Conservation (phyloP, 2,797 vertebrate genomes). For the Danio aesculapii region DNA sequence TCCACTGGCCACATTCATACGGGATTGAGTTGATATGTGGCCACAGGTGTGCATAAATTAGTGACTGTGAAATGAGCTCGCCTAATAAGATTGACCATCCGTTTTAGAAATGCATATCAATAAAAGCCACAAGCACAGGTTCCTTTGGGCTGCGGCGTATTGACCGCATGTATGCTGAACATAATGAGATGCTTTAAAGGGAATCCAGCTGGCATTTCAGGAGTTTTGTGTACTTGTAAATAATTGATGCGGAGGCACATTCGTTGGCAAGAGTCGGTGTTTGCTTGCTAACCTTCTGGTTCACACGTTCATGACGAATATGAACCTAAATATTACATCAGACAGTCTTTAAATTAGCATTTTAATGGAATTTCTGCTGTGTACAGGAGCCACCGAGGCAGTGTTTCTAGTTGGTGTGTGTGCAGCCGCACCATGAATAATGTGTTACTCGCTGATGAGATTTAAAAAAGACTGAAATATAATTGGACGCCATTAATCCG, state of each 20-base stretch:
- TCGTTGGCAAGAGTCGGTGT: constrained; percentile 31
- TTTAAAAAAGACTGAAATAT: constrained; percentile 24
- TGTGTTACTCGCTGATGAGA: constrained; percentile 5
- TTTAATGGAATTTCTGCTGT: constrained; percentile 40
- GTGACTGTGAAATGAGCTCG: neutral
- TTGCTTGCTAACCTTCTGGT: constrained; percentile 23
- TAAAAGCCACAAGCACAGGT: neutral
- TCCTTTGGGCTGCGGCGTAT: neutral
- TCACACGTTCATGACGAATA: neutral
- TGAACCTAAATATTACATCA: constrained; percentile 21
- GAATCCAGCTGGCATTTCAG: constrained; percentile 47
- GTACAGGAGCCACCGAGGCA: neutral
- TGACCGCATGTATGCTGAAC: constrained; percentile 43
- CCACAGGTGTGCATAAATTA: neutral
- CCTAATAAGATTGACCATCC: neutral
- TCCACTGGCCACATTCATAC: neutral
- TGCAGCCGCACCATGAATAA: constrained; percentile 14
- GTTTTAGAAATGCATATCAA: constrained; percentile 12
- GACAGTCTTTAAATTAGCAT: constrained; percentile 46
- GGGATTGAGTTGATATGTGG: neutral
- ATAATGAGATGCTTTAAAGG: constrained; percentile 45
- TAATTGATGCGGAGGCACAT: constrained; percentile 50
- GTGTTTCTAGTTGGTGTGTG: constrained; percentile 17
- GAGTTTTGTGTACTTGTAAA: constrained; percentile 49
- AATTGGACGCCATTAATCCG: constrained; percentile 23